These are phyloP conservation scores for Hyalella azteca DNA, from an alignment of 2,888 invertebrate genomes.

Conservation along the genomic window DNA sequence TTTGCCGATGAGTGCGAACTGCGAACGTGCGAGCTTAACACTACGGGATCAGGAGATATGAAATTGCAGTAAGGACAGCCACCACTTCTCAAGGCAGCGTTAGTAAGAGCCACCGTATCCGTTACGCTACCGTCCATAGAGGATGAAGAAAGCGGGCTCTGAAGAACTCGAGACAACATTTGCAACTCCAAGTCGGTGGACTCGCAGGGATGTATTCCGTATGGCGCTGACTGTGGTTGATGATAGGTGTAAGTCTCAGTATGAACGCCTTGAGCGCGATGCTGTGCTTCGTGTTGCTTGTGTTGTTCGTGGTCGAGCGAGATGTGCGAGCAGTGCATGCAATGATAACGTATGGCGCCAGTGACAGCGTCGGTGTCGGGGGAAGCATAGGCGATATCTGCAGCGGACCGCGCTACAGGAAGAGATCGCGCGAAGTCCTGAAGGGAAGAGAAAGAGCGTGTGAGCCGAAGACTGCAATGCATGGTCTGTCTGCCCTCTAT, in stretches of 20 bases:
- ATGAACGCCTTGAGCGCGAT: background rate
- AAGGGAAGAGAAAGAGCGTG: constrained; percentile 8
- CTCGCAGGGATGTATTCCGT: background rate
- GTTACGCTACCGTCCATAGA: background rate
- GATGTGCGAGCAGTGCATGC: constrained; percentile 4
- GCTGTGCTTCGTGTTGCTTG: constrained; percentile 2
- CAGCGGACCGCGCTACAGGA: background rate
- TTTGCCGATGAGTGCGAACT: background rate
- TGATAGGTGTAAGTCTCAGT: background rate
- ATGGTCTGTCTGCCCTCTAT: background rate
- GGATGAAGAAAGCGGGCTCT: background rate
- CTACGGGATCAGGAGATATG: background rate
- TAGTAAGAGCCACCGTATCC: background rate
- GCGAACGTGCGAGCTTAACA: background rate
- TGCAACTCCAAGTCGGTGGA: constrained; percentile 13
- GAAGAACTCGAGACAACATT: constrained; percentile 19
- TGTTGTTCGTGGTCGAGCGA: background rate
- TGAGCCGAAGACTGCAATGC: background rate
- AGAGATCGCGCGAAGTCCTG: background rate
- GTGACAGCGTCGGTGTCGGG: background rate
- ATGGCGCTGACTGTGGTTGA: background rate
- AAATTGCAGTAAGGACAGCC: constrained; percentile 2
- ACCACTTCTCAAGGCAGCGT: background rate
- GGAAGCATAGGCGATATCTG: background rate
- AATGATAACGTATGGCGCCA: background rate